Evolutionary conservation across 2,797 vertebrate species (phyloP).

Genomic region (Numenius phaeopus): DNA sequence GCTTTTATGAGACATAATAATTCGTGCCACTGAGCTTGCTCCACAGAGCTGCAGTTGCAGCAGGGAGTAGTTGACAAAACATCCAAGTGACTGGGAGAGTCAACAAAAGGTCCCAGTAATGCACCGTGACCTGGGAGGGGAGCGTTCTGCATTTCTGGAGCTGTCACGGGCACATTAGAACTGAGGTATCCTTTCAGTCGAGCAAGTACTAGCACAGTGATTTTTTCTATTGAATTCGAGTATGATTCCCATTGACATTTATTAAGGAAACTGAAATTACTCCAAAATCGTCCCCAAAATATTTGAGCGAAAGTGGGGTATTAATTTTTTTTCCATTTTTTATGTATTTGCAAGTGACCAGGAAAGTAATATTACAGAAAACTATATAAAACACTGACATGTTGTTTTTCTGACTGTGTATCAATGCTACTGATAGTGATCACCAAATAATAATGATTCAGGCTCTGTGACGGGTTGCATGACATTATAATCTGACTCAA

Average conservation of each 20-base stretch:
- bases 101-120: not conserved
- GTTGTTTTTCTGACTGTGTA: slow-evolving; percentile 40
- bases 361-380: not conserved
- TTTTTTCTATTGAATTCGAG: not conserved
- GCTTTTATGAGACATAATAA: not conserved
- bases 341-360: not conserved
- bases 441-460: slow-evolving; percentile 48
- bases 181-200: rapidly evolving
- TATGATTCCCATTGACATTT: not conserved
- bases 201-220: not conserved
- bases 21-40: not conserved
- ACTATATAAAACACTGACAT: not conserved
- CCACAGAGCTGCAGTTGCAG: not conserved
- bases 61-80: not conserved
- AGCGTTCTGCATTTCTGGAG: not conserved
- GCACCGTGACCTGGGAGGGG: not conserved
- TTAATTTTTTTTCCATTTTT: not conserved
- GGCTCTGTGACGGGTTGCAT: not conserved
- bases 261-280: not conserved
- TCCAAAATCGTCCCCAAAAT: not conserved
- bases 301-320: not conserved
- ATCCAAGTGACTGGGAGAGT: not conserved
- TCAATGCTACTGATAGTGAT: slow-evolving; percentile 61
- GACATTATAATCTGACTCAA: slow-evolving; percentile 55
- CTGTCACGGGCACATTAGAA: not conserved